Conservation (phyloP, 2,113 vertebrate genomes). For the Zootoca vivipara region DNA sequence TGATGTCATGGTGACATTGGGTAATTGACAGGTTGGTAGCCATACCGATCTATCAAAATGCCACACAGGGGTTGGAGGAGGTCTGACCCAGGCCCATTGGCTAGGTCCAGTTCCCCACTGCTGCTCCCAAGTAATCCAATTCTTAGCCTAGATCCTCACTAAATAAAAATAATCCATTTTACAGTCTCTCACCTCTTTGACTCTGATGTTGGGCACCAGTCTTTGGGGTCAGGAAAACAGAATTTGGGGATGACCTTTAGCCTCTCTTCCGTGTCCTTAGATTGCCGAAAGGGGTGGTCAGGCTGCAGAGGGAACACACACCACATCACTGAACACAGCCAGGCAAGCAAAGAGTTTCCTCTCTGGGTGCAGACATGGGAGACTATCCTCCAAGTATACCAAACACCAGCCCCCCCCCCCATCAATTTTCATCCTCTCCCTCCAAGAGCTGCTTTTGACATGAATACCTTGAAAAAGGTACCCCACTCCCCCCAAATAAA, state of each 20-base stretch:
- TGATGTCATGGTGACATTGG: too few species aligned
- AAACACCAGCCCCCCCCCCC: background rate
- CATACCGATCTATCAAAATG: too few species aligned
- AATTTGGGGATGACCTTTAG: conserved; percentile 95
- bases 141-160: background rate
- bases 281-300: conserved; percentile 88
- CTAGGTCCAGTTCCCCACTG: too few species aligned
- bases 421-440: background rate
- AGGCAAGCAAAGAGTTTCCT: background rate
- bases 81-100: too few species aligned
- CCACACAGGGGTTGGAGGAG: too few species aligned
- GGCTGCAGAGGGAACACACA: conserved; percentile 75
- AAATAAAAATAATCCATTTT: background rate
- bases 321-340: conserved; percentile 1
- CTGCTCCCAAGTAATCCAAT: background rate
- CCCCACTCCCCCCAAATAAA: background rate
- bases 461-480: background rate
- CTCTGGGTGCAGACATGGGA: background rate
- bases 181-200: conserved; percentile 83
- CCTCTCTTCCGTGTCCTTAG: conserved; percentile 92
- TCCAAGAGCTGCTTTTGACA: background rate
- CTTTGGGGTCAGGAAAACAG: conserved; percentile 94
- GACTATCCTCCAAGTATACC: background rate
- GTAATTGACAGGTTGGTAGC: too few species aligned
- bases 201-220: conserved; percentile 88